A percentile compares a stretch with the other conserved stretches of the same genome.
phyloP scores from a whole-genome alignment of 2,888 invertebrate genomes.

The Spisula subtruncata region DNA sequence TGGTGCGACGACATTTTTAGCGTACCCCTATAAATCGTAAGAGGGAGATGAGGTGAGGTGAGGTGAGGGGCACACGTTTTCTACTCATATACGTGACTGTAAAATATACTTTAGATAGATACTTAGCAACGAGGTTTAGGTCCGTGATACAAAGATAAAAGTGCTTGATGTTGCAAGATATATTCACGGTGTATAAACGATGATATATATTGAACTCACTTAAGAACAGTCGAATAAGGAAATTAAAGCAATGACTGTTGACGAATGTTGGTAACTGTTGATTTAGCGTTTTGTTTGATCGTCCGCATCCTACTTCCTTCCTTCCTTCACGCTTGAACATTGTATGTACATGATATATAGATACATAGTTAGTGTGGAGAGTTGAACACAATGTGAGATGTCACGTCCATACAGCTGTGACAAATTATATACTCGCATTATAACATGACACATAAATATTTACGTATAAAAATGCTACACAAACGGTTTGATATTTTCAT shows the following conservation, averaged over 20 bases:
- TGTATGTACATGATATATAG: neutral
- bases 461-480: neutral
- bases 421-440: too few relatives aligned
- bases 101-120: too few relatives aligned
- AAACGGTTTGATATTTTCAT: neutral
- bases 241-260: neutral
- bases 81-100: too few relatives aligned
- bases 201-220: neutral
- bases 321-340: constrained; percentile 3
- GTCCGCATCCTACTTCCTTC: neutral
- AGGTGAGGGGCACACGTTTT: too few relatives aligned
- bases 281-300: neutral
- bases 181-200: neutral
- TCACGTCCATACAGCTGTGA: neutral
- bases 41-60: too few relatives aligned
- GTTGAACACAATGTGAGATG: neutral
- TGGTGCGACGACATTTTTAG: too few relatives aligned
- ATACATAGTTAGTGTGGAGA: neutral
- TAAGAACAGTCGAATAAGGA: neutral
- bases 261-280: too few relatives aligned
- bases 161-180: neutral
- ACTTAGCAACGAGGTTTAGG: too few relatives aligned
- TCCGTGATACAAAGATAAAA: too few relatives aligned
- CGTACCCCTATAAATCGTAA: too few relatives aligned
- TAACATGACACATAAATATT: neutral